phyloP scores from a whole-genome alignment of 2,113 vertebrate genomes.

The Gobius niger region DNA sequence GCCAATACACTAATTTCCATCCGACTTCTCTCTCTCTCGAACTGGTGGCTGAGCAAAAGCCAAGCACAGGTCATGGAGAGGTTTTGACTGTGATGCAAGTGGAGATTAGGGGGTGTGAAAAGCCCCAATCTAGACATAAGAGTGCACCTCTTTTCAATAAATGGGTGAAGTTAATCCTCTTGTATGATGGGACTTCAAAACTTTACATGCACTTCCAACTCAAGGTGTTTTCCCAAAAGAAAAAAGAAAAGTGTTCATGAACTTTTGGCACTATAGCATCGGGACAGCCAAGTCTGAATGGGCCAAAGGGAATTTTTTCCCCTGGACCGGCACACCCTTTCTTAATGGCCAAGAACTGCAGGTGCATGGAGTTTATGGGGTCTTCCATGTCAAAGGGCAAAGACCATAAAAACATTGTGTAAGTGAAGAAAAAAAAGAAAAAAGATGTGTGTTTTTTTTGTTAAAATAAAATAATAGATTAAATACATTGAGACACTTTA shows the following conservation, averaged over 20 bases:
- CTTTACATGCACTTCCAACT: conserved; percentile 9
- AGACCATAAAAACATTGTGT: background rate
- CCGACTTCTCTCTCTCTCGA: conserved; percentile 26
- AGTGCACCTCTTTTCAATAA: conserved; percentile 47
- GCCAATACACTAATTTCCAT: conserved; percentile 35
- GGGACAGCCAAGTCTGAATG: conserved; percentile 32
- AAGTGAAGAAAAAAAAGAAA: background rate
- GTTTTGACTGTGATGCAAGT: conserved; percentile 36
- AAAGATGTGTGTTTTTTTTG: no score
- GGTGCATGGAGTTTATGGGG: conserved; percentile 38
- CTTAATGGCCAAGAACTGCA: conserved; percentile 23
- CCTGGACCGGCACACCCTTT: conserved; percentile 37
- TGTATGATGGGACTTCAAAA: conserved; percentile 56
- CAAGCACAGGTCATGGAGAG: conserved; percentile 47
- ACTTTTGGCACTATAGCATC: conserved; percentile 45
- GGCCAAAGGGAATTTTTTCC: conserved; percentile 12
- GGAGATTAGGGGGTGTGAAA: conserved; percentile 45
- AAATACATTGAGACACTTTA: no score
- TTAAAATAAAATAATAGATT: no score
- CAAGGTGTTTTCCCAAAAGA: conserved; percentile 22
- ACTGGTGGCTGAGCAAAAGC: conserved; percentile 35
- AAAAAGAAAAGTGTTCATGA: conserved; percentile 47
- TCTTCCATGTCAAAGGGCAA: conserved; percentile 23
- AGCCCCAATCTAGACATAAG: conserved; percentile 14
- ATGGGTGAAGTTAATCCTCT: conserved; percentile 46